phyloP scores from a whole-genome alignment of 92 coral and sea anemone species.

The Zoanthus gigantus region DNA sequence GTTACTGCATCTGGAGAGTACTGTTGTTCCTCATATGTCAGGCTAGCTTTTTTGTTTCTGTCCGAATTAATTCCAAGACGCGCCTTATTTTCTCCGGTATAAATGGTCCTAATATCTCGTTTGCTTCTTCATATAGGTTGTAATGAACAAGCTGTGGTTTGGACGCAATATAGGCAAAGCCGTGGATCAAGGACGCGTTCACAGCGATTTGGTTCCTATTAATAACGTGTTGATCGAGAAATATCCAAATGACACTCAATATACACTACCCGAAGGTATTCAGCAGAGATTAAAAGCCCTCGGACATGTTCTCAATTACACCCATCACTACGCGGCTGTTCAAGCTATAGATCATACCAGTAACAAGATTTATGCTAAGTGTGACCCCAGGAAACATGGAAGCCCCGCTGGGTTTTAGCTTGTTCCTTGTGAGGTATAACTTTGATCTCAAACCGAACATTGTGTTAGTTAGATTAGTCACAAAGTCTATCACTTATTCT shows the following conservation, averaged over 20 bases:
- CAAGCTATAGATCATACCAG: conserved; percentile 71
- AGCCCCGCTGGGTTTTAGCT: conserved; percentile 60
- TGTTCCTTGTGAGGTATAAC: background rate
- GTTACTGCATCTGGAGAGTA: no score
- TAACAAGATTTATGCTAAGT: conserved; percentile 62
- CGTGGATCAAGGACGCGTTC: conserved; percentile 77
- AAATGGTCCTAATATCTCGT: no score
- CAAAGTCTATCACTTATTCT: no score
- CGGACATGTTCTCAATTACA: conserved; percentile 54
- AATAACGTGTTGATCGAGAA: conserved; percentile 50
- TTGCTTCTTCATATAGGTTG: conserved; percentile 57
- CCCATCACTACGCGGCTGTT: conserved; percentile 48
- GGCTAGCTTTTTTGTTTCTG: no score
- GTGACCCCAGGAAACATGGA: conserved; percentile 83
- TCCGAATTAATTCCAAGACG: no score
- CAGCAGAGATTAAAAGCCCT: conserved; percentile 56
- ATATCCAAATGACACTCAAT: background rate
- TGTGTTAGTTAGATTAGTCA: no score
- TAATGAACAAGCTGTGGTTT: conserved; percentile 88
- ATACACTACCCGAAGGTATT: conserved; percentile 44
- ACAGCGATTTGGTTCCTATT: conserved; percentile 72
- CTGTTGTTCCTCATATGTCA: no score
- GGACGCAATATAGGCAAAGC: conserved; percentile 56
- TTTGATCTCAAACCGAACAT: no score
- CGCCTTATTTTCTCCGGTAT: background rate